Conservation (phyloP, 1,140 invertebrate species). For the Sarcophaga bullata region DNA sequence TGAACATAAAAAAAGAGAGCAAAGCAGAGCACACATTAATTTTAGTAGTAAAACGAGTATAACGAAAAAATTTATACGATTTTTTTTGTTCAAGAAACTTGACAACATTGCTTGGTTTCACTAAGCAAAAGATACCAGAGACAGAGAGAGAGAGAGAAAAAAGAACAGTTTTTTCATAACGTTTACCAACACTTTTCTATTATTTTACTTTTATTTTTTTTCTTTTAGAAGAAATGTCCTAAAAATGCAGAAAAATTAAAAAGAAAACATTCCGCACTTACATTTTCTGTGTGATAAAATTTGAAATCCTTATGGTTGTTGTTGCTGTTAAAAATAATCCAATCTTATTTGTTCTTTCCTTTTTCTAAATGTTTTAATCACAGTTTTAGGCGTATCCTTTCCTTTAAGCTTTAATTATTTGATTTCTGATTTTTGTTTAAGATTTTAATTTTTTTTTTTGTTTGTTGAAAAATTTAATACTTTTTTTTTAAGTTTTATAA, state of each 20-base stretch:
- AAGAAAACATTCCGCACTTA: not conserved
- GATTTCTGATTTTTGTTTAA: not conserved
- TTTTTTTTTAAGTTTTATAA: not conserved
- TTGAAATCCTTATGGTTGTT: slow-evolving; percentile 22
- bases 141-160: not conserved
- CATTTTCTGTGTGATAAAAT: slow-evolving; percentile 16
- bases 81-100: slow-evolving; percentile 20
- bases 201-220: slow-evolving; percentile 14
- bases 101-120: slow-evolving; percentile 34
- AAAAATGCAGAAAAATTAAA: not conserved
- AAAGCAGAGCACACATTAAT: not conserved
- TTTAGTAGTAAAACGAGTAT: slow-evolving; percentile 16
- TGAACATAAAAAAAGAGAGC: not conserved
- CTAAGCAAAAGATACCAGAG: not conserved
- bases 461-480: not conserved
- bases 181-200: slow-evolving; percentile 31
- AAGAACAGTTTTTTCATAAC: not conserved
- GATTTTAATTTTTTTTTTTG: not conserved
- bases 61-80: not conserved
- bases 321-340: not conserved
- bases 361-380: not conserved
- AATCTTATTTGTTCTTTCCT: not conserved
- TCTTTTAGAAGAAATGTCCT: not conserved
- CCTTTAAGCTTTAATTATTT: not conserved
- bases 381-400: slow-evolving; percentile 26